A percentile compares a stretch with the other conserved stretches of the same genome.
phyloP scores from a whole-genome alignment of 1,140 invertebrate species.

The Drosophila punjabiensis region DNA sequence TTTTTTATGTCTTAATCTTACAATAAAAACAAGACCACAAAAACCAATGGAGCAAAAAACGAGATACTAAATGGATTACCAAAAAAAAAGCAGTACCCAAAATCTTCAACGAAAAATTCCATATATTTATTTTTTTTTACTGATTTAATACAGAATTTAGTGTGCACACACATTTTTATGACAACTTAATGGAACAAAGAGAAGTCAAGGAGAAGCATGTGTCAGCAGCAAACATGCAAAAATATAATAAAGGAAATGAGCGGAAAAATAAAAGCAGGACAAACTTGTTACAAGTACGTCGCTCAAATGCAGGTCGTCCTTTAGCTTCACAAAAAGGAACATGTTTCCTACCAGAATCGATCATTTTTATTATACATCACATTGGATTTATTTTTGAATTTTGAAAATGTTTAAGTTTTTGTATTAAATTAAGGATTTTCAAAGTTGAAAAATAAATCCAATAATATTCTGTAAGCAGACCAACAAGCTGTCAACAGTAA shows the following conservation, averaged over 20 bases:
- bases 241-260: neutral
- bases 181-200: constrained; percentile 16
- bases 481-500: neutral
- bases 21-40: constrained; percentile 18
- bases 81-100: constrained; percentile 18
- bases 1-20: constrained; percentile 7
- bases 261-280: constrained; percentile 22
- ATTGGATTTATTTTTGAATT: neutral
- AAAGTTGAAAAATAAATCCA: neutral
- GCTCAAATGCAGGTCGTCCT: neutral
- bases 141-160: constrained; percentile 32
- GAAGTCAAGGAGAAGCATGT: constrained; percentile 6
- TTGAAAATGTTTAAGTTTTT: neutral
- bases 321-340: neutral
- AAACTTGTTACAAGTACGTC: constrained; percentile 21
- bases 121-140: constrained; percentile 16
- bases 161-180: constrained; percentile 26
- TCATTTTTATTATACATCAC: neutral
- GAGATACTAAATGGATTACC: constrained; percentile 9
- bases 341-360: neutral
- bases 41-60: neutral
- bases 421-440: neutral
- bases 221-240: constrained; percentile 25
- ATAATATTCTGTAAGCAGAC: too few relatives aligned
- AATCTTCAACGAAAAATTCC: neutral